Percentiles rank a stretch among this genome's conserved stretches.
phyloP scores from a whole-genome alignment of 2,797 vertebrate genomes.

The Poecilia picta region DNA sequence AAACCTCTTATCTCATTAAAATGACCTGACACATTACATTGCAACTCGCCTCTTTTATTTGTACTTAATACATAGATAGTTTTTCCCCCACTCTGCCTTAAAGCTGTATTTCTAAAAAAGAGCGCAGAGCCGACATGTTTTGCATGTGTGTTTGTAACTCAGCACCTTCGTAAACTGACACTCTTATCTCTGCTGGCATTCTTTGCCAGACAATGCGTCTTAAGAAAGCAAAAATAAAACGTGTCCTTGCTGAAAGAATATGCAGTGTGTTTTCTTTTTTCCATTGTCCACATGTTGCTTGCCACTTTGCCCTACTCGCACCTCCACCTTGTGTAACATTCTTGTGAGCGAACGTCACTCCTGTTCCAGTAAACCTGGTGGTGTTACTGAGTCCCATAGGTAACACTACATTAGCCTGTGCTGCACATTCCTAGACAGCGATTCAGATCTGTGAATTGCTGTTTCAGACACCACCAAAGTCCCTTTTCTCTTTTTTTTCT shows the following conservation, averaged over 20 bases:
- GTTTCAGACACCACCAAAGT: conserved; percentile 50
- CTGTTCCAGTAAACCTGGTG: conserved; percentile 71
- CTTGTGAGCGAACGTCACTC: conserved; percentile 62
- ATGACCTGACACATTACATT: conserved; percentile 14
- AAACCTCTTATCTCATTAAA: conserved; percentile 16
- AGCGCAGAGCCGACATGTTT: conserved; percentile 11
- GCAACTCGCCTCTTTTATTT: conserved; percentile 14
- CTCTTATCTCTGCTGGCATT: background rate
- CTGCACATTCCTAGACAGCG: conserved; percentile 80
- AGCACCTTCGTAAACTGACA: conserved; percentile 11
- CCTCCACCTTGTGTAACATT: conserved; percentile 67
- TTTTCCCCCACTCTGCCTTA: background rate
- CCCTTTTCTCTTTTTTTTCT: conserved; percentile 13
- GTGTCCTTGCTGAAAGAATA: conserved; percentile 29
- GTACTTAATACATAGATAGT: conserved; percentile 6
- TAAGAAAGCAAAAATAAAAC: conserved; percentile 34
- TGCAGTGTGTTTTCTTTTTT: conserved; percentile 45
- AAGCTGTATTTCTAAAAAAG: conserved; percentile 1
- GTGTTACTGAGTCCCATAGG: conserved; percentile 67
- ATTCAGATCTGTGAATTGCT: conserved; percentile 72
- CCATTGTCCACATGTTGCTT: conserved; percentile 58
- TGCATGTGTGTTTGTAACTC: conserved; percentile 4
- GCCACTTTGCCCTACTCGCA: conserved; percentile 48
- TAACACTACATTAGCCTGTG: conserved; percentile 53
- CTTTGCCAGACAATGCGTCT: conserved; percentile 11